Base-by-base conservation (phyloP, 2,888 invertebrate genomes). In the Halictus quadricinctus region DNA sequence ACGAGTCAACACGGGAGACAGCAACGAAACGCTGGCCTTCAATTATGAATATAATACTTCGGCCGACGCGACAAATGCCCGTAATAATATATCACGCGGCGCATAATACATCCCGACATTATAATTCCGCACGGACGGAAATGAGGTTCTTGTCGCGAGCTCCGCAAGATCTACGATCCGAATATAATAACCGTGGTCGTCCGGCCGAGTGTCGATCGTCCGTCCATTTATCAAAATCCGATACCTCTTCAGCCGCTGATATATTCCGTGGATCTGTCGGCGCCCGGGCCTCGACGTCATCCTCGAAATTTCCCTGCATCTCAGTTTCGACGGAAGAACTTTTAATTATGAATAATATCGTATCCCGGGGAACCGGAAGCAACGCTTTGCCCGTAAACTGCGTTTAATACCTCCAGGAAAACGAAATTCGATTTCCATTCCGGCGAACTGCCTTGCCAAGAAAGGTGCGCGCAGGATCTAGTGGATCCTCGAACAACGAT, bases 181-280 rank as follows among this genome's bases (percentile, higher is more conserved):
- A 87, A 88, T 89, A 87, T 89, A 88, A 87, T 88, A 88, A 88
- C 82, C 80, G 60, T 15, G 43, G 76, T 29, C 48, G 80, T 79
- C 77, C 77, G 76, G 2, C 79, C 48, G 79, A 58, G 84, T 85
- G 88, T 84, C 88, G 88, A 89, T 89, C 87, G 84, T 15, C 29
- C 21, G 50, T 29, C 80, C 88, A 86, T 89, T 89, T 87, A 84
- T 89, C 89, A 88, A 83, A 29, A 70, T 41, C 72, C 5, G 48
- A 25, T 72, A 76, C 21, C 41, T 18, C 41, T 6, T 18, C 36
- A n/a, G 41, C 41, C 29, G 41, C 36, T 58, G 69, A 74, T 50
- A 64, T 75, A 76, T 83, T 46, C 18, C 48, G 25, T 15, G 29
- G 46, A 54, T 15, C 21, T 21, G 1, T 18, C 3, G 4, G 21